Evolutionary conservation across 2,797 vertebrate species (phyloP), one percentile per base, ranked within the genome.

Genomic region (Prunella strophiata): DNA sequence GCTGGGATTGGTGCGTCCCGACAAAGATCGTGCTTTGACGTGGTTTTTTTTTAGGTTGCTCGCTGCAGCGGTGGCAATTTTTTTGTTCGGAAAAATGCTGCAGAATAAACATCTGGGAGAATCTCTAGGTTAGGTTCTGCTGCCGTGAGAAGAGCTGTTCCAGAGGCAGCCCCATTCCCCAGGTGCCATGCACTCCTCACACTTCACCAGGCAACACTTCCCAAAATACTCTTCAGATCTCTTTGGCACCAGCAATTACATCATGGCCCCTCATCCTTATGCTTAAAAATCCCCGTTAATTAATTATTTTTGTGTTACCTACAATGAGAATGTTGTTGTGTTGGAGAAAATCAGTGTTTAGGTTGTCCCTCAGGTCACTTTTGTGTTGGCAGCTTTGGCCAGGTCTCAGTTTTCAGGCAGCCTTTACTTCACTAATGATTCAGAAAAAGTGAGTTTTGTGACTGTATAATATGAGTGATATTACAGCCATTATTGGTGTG

Each of bases 1-100:
- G 45, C 52, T 80, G 76, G 22, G 18, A 0, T 7, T 11, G 86
- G 4, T 7, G 38, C 36, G 3, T 30, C 48, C 30, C 6, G 3
- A 12, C 22, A 20, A 9, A 6, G 45, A 6, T 0, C 5, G 1
- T 26, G 1, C 10, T 62, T 30, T 13, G 11, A 8, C 57, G 13
- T 11, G 42, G 1, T 1, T 3, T 4, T 21, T 21, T 21, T 54
- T 54, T 2, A 17, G 38, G 29, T 5, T 5, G 23, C 23, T 40
- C 19, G 4, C 23, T n/a, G 59, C 29, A 6, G 36, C 6, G 18
- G 18, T 43, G 59, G 16, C 18, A 11, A 2, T 29, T 32, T 15
- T 68, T 6, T 38, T 27, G 11, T 40, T 45, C 66, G 40, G 55
- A 1, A 29, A 45, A 43, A 29, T 6, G 15, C 22, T 20, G 32